A percentile compares a stretch with the other conserved stretches of the same genome.
Conservation (phyloP, 2,888 invertebrate genomes). For the Vannuccia rotundouncinata region DNA sequence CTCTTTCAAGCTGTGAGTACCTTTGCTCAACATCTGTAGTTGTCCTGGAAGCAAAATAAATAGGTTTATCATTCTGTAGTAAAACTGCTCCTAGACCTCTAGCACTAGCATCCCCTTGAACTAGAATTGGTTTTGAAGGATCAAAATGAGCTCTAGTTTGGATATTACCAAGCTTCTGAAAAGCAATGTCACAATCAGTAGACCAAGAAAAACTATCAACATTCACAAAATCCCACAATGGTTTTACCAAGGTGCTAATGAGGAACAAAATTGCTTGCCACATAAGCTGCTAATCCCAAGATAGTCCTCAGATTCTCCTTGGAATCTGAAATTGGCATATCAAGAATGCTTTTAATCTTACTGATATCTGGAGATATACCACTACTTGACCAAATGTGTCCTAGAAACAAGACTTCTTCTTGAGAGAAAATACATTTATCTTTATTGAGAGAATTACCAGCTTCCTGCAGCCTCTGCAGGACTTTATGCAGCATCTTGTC, state of each 20-base stretch:
- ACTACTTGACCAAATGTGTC: conserved; percentile 6
- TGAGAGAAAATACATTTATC: conserved; percentile 13
- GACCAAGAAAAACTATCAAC: conserved; percentile 6
- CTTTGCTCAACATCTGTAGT: conserved; percentile 35
- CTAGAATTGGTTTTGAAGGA: background rate
- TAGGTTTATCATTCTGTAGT: conserved; percentile 29
- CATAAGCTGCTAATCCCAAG: conserved; percentile 24
- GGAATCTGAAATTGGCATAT: conserved; percentile 4
- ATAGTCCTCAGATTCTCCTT: conserved; percentile 18
- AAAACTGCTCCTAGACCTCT: conserved; percentile 20
- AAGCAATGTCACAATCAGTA: conserved; percentile 24
- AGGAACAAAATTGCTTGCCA: conserved; percentile 13
- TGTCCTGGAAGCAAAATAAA: conserved; percentile 40
- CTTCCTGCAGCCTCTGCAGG: conserved; percentile 27
- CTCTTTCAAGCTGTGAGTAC: conserved; percentile 38
- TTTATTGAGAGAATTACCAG: conserved; percentile 25
- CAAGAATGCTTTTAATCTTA: conserved; percentile 20
- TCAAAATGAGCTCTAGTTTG: conserved; percentile 24
- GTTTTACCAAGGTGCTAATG: conserved; percentile 29
- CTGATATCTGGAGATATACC: conserved; percentile 4
- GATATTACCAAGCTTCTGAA: conserved; percentile 14
- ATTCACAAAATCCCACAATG: conserved; percentile 9
- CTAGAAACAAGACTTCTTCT: conserved; percentile 28
- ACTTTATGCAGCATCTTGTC: conserved; percentile 16
- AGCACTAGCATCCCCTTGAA: conserved; percentile 24